Evolutionary conservation across 1,140 invertebrate genomes (phyloP), one percentile per base, ranked within the genome.

Genomic region (Drosophila aff.): DNA sequence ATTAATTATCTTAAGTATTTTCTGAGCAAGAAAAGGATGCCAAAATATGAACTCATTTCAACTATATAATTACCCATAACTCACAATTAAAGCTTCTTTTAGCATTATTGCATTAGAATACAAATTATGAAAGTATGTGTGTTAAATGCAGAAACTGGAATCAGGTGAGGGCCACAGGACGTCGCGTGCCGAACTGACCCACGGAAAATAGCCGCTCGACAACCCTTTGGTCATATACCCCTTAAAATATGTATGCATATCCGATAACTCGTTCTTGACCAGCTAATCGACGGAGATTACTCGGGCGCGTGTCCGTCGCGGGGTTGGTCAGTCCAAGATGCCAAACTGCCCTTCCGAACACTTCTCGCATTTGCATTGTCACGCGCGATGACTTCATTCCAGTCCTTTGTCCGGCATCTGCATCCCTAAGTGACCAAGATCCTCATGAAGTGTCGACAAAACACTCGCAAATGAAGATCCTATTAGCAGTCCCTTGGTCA

Each of bases 301-400:
- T 87, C 40, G 16, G 62, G 38, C 86, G 77, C 83, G 86, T 91
- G 87, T 71, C 82, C 61, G 47, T 71, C 47, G 33, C 23, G 44
- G 60, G 76, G 61, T 63, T 84, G 82, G 81, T 81, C 77, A 80
- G 31, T 71, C 62, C 21, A 44, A 41, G 53, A 50, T 65, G 80
- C 58, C 61, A 47, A 53, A 49, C 74, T 64, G 62, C 58, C 62
- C 46, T 64, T 18, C 18, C 53, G 15, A 60, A 44, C 18, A 59
- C 75, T 75, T 89, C 69, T 44, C 84, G 67, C 80, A 82, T 85
- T 85, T 79, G 75, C 79, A 85, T 85, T 85, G 71, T 72, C 63
- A 41, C 61, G 18, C n/a, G 16, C 36, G 52, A 67, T 62, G 81
- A 81, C 67, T 81, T 64, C 31, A 55, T 68, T 31, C 26, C 31